Percentiles rank a stretch among this genome's conserved stretches.
These are phyloP conservation scores for Nymphalis polychloros DNA, from an alignment of 2,888 invertebrate species.

Conservation along the genomic window DNA sequence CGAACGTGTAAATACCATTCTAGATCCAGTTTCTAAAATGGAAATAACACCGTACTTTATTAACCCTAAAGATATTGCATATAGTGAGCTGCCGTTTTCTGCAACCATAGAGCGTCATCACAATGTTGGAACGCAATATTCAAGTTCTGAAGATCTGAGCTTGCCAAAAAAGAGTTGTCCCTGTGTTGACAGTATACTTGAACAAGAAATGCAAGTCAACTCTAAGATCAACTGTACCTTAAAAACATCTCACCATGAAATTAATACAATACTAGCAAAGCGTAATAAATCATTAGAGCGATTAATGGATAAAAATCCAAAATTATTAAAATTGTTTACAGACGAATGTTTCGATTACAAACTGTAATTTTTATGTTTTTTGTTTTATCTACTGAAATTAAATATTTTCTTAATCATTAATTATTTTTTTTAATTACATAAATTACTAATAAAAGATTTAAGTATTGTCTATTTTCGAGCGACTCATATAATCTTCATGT, in stretches of 20 bases:
- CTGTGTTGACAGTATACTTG: slow-evolving; percentile 46
- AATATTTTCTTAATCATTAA: too few species aligned
- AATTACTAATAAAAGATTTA: too few species aligned
- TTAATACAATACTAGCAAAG: slow-evolving; percentile 48
- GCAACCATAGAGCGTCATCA: slow-evolving; percentile 56
- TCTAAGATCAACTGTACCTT: slow-evolving; percentile 10
- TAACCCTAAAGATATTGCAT: slow-evolving; percentile 51
- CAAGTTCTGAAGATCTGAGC: slow-evolving; percentile 60
- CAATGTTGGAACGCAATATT: slow-evolving; percentile 64
- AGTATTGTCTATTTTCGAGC: too few species aligned
- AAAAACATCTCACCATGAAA: slow-evolving; percentile 38
- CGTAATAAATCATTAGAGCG: slow-evolving; percentile 57
- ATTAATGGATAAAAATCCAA: slow-evolving; percentile 58
- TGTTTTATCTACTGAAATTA: too few species aligned
- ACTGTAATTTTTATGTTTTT: slow-evolving; percentile 40
- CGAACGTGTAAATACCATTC: slow-evolving; percentile 53
- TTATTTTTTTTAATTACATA: too few species aligned
- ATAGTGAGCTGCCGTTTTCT: slow-evolving; percentile 57
- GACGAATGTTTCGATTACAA: slow-evolving; percentile 66
- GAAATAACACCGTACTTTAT: slow-evolving; percentile 46
- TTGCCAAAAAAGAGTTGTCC: slow-evolving; percentile 48
- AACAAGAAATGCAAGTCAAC: slow-evolving; percentile 32
- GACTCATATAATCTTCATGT: too few species aligned
- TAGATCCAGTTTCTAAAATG: slow-evolving; percentile 43
- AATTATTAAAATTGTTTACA: slow-evolving; percentile 64